Conservation (phyloP, 2,113 vertebrate genomes). For the Nanorana parkeri region DNA sequence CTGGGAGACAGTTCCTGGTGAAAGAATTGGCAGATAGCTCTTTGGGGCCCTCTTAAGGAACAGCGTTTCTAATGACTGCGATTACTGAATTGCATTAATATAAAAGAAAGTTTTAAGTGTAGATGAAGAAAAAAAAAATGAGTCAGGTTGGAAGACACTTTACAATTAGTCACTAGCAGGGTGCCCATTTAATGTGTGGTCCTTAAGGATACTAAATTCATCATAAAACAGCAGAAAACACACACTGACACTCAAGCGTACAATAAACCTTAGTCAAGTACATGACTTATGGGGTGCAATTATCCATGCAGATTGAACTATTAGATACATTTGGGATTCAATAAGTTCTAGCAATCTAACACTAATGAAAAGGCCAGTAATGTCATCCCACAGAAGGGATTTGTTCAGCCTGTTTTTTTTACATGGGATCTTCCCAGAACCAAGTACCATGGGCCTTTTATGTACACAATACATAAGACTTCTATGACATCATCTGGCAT, state of each 20-base stretch:
- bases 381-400: no score
- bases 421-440: no score
- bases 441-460: no score
- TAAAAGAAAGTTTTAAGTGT: conserved; percentile 6
- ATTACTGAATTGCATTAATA: conserved; percentile 35
- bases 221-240: conserved; percentile 16
- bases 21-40: conserved; percentile 28
- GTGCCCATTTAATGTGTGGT: conserved; percentile 2
- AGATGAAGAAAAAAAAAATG: background rate
- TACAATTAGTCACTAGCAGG: conserved; percentile 19
- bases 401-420: no score
- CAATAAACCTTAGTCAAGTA: conserved; percentile 24
- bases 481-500: no score
- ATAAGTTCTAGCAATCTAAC: no score
- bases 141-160: conserved; percentile 21
- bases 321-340: background rate
- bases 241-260: background rate
- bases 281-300: background rate
- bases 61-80: conserved; percentile 11
- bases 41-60: conserved; percentile 40
- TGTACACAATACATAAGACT: background rate
- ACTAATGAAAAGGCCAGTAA: no score
- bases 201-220: conserved; percentile 13
- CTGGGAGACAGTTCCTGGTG: conserved; percentile 1
- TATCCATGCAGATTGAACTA: background rate